Conservation (phyloP, 37 sponge, comb jelly and placozoan species). For the Ephydatia muelleri region DNA sequence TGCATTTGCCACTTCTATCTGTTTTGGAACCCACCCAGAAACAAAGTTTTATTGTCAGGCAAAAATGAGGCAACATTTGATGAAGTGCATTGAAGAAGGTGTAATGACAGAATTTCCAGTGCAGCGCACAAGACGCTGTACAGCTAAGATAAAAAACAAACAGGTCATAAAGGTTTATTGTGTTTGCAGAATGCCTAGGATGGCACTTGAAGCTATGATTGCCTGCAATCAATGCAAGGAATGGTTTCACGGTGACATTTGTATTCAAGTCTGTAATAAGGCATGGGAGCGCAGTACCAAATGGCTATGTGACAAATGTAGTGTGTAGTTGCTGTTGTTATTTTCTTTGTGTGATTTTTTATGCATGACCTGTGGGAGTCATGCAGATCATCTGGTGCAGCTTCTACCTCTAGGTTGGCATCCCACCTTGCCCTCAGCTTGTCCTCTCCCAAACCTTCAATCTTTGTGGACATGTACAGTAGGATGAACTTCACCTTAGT, state of each 20-base stretch:
- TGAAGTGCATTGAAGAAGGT: background rate
- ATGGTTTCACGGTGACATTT: conserved; percentile 13
- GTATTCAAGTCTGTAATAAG: background rate
- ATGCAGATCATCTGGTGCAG: too few relatives aligned
- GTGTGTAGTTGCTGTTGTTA: background rate
- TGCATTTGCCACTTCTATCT: conserved; percentile 8
- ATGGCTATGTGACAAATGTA: background rate
- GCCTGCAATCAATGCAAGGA: background rate
- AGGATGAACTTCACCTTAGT: too few relatives aligned
- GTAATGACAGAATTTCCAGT: background rate
- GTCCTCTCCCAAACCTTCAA: too few relatives aligned
- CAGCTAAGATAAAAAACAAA: too few relatives aligned
- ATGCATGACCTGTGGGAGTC: too few relatives aligned
- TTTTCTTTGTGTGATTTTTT: too few relatives aligned
- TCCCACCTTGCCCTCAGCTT: too few relatives aligned
- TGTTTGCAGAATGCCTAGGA: conserved; percentile 31
- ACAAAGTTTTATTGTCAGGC: background rate
- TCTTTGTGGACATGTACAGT: too few relatives aligned
- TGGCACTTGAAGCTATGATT: background rate
- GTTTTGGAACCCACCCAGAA: conserved; percentile 2
- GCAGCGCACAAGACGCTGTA: conserved; percentile 5
- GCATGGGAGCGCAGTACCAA: conserved; percentile 10
- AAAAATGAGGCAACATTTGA: background rate
- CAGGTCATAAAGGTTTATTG: background rate
- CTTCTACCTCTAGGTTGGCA: too few relatives aligned